Evolutionary conservation across 2,888 invertebrate genomes (phyloP).

Genomic region (Epirrhoe tristata): DNA sequence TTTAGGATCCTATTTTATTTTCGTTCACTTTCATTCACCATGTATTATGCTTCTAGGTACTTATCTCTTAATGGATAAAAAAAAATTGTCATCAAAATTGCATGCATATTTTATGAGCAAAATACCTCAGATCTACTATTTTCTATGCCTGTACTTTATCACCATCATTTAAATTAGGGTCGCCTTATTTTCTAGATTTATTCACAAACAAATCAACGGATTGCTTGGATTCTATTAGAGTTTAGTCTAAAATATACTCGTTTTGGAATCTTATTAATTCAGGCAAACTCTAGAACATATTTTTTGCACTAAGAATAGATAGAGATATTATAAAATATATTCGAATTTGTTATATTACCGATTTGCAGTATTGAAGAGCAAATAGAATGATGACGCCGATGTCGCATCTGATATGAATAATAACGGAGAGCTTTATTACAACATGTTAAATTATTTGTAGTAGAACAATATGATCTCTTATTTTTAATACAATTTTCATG

Average conservation of each 20-base stretch:
- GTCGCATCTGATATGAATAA: constrained; percentile 63
- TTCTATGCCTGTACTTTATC: no score
- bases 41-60: no score
- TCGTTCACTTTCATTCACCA: no score
- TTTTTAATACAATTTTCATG: constrained; percentile 83
- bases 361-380: constrained; percentile 63
- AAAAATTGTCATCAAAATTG: no score
- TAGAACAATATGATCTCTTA: constrained; percentile 82
- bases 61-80: no score
- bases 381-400: constrained; percentile 60
- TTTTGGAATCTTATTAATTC: not conserved
- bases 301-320: constrained; percentile 15
- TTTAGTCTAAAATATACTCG: not conserved
- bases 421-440: constrained; percentile 74
- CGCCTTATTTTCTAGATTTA: no score
- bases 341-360: constrained; percentile 30
- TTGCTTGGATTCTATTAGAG: not conserved
- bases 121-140: no score
- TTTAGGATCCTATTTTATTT: no score
- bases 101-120: no score
- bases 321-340: constrained; percentile 22
- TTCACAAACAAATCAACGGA: not conserved
- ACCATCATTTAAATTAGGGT: no score
- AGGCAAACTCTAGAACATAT: constrained; percentile 42
- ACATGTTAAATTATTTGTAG: constrained; percentile 80